Evolutionary conservation across 2,113 vertebrate genomes (phyloP).

Genomic region (Gopherus evgoodei): DNA sequence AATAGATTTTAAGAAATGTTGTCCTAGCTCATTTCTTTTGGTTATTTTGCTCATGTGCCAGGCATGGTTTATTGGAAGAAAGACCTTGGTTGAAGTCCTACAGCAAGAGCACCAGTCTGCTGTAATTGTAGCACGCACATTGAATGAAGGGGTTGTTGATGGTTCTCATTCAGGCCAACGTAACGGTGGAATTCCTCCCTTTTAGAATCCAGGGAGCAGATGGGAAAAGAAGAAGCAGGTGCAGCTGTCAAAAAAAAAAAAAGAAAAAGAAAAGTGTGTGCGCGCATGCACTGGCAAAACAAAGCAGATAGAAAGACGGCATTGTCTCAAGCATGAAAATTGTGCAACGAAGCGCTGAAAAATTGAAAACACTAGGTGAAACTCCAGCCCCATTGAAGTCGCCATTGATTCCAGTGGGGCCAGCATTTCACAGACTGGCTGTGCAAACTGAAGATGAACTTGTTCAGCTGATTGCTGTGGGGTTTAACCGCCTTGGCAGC

Average conservation of each 20-base stretch:
- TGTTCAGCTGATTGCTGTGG: background rate
- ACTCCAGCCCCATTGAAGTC: background rate
- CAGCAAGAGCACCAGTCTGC: background rate
- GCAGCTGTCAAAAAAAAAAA: background rate
- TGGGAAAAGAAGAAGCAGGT: background rate
- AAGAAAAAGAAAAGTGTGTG: too few species aligned
- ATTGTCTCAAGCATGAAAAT: accelerated
- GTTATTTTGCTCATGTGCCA: background rate
- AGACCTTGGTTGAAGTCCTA: background rate
- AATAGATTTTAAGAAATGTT: background rate
- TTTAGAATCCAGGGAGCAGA: accelerated
- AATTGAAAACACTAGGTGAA: background rate
- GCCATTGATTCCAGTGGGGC: background rate
- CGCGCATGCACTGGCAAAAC: accelerated
- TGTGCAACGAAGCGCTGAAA: background rate
- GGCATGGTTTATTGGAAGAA: background rate
- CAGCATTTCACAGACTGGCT: accelerated
- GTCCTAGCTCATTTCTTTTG: background rate
- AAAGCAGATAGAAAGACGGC: accelerated
- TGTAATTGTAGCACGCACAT: background rate
- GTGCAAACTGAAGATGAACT: background rate
- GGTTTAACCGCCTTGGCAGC: background rate
- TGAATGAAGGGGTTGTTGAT: background rate
- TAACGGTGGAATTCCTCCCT: background rate
- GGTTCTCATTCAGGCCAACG: accelerated